Base-by-base conservation (phyloP, 2,888 invertebrate species). In the Spodoptera littoralis region DNA sequence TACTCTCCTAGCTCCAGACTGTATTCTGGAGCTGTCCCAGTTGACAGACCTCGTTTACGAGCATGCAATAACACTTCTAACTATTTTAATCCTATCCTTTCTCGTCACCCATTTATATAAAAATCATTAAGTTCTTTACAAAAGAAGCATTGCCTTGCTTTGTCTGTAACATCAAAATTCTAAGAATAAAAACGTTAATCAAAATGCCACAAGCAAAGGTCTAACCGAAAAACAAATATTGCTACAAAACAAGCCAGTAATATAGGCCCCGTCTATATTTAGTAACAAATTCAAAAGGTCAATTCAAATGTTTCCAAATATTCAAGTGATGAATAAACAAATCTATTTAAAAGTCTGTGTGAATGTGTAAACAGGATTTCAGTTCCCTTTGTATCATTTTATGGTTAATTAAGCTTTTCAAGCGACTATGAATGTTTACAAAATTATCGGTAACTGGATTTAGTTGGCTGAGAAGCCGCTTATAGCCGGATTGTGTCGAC, bases 401-500 rank as follows among this genome's bases (percentile, higher is more conserved):
- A 41, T 44, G 59, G 59, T 66, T 70, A 55, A 72, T 70, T 59
- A 60, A 72, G 27, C 22, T 53, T 56, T 65, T 13, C 13, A 27
- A 41, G 12, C 9, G 27, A 50, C 6, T 47, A 27, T 41, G 36
- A 27, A 11, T 54, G 41, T 18, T 46, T 11, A 27, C 36, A 8
- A 51, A 51, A 46, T 67, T 44, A 62, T 54, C 46, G 50, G 50
- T 12, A 44, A 70, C 45, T 12, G 43, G 53, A 50, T 70, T 36
- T 50, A 54, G 27, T 43, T 44, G 42, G 30, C 22, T 61, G 44
- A 30, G n/a, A n/a, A 27, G 5, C 45, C 36, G 50, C 13, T 50
- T 51, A 47, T 46, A 18, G 42, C 13, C 24, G n/a, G 27, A 12
- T 13, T 51, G 13, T 44, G 41, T 13, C 12, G n/a, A 12, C 11